A percentile compares a stretch with the other conserved stretches of the same genome.
Conservation (phyloP, 1,140 invertebrate genomes). For the Drosophila albomicans region DNA sequence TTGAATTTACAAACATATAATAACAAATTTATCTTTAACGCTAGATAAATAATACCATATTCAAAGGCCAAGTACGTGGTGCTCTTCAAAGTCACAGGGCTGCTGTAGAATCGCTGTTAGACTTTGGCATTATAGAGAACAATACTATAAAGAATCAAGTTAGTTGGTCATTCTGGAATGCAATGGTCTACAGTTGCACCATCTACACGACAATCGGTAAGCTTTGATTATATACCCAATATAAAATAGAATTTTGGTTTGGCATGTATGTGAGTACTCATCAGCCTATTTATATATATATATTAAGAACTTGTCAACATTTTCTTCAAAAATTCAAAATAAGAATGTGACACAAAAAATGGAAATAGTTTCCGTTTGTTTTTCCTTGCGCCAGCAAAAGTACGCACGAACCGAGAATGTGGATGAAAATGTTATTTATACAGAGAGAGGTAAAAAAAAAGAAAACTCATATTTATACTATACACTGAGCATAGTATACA, state of each 20-base stretch:
- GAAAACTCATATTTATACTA: conserved; percentile 3
- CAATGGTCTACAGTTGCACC: conserved; percentile 96
- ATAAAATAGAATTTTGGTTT: background rate
- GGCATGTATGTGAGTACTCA: conserved; percentile 4
- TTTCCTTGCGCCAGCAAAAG: conserved; percentile 27
- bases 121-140: conserved; percentile 38
- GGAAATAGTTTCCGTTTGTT: conserved; percentile 46
- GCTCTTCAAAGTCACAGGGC: conserved; percentile 28
- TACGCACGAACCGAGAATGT: conserved; percentile 8
- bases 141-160: conserved; percentile 64
- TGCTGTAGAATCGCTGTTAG: conserved; percentile 58
- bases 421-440: conserved; percentile 30
- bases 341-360: conserved; percentile 51
- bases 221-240: conserved; percentile 57
- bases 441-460: conserved; percentile 34
- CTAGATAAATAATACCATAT: no score
- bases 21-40: no score
- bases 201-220: conserved; percentile 97
- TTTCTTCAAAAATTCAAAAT: conserved; percentile 44
- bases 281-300: conserved; percentile 37
- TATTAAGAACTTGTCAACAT: conserved; percentile 45
- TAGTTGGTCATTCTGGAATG: conserved; percentile 95
- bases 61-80: no score
- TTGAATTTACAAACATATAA: no score
- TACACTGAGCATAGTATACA: conserved; percentile 7